Conservation (phyloP, 1,140 invertebrate genomes). For the Zaprionus tsacasi region DNA sequence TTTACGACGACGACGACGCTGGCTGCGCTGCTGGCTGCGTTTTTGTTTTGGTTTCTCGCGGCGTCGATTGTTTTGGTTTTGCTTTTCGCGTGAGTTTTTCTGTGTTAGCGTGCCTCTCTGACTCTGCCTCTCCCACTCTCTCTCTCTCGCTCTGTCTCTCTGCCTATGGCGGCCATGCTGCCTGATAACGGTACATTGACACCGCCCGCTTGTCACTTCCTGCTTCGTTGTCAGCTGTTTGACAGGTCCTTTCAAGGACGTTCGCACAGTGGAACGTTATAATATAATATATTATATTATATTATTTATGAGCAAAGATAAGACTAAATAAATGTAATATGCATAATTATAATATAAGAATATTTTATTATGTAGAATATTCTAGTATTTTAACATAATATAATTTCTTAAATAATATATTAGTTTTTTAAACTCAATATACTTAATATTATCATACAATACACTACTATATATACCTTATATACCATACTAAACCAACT, state of each 20-base stretch:
- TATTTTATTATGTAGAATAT: too few species aligned
- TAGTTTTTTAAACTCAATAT: too few species aligned
- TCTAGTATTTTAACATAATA: too few species aligned
- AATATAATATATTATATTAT: not conserved
- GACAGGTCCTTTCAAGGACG: conserved; percentile 7
- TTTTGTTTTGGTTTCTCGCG: conserved; percentile 62
- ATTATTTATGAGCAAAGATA: not conserved
- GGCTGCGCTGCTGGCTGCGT: conserved; percentile 40
- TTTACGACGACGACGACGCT: conserved; percentile 22
- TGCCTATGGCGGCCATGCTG: not conserved
- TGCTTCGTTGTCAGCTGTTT: conserved; percentile 1
- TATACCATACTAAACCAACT: too few species aligned
- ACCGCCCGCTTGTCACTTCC: conserved; percentile 9
- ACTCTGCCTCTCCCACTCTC: not conserved
- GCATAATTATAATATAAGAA: too few species aligned
- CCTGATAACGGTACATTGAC: conserved; percentile 68
- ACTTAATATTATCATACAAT: too few species aligned
- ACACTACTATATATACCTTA: too few species aligned
- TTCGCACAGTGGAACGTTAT: not conserved
- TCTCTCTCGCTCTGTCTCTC: not conserved
- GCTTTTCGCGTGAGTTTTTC: conserved; percentile 45
- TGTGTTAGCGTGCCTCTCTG: conserved; percentile 35
- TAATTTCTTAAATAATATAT: too few species aligned
- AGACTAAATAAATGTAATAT: not conserved
- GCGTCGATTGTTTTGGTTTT: conserved; percentile 43